A percentile compares a stretch with the other conserved stretches of the same genome.
phyloP scores from a whole-genome alignment of 2,113 vertebrate species.

The Paradoxurus hermaphroditus region DNA sequence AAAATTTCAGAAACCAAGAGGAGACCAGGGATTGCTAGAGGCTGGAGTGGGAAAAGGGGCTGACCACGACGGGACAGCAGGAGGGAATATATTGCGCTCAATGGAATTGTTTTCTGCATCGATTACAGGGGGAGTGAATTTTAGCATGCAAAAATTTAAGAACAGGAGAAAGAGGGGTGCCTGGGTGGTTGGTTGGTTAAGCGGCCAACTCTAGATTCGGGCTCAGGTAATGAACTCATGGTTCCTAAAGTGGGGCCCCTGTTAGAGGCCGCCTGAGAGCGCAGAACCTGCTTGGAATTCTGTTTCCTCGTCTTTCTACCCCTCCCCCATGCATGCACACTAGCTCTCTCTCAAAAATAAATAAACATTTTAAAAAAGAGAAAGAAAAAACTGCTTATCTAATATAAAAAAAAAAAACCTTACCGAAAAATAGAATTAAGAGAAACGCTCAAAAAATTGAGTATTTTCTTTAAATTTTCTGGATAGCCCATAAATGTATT shows the following conservation, averaged over 20 bases:
- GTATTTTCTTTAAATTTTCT: slow-evolving; percentile 4
- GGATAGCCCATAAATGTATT: background rate
- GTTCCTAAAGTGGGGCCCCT: too few relatives aligned
- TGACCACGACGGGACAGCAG: background rate
- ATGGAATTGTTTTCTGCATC: background rate
- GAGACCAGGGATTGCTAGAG: background rate
- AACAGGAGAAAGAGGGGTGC: background rate
- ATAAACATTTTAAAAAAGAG: too few relatives aligned
- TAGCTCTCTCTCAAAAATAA: too few relatives aligned
- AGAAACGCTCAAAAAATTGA: background rate
- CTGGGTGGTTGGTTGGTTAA: too few relatives aligned
- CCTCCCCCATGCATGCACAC: too few relatives aligned
- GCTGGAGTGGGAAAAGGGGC: background rate
- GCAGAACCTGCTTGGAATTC: too few relatives aligned
- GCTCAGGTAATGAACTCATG: too few relatives aligned
- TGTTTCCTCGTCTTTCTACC: too few relatives aligned
- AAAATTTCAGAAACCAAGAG: slow-evolving; percentile 9
- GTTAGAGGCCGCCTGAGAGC: too few relatives aligned
- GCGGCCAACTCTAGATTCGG: too few relatives aligned
- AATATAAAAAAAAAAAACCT: slow-evolving; percentile 23
- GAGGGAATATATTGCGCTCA: background rate
- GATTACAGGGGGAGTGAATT: background rate
- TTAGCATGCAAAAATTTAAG: background rate
- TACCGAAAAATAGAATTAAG: background rate
- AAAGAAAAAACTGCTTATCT: background rate